Base-by-base conservation (phyloP, 2,797 vertebrate genomes). In the Helicolenus hilgendorfi region DNA sequence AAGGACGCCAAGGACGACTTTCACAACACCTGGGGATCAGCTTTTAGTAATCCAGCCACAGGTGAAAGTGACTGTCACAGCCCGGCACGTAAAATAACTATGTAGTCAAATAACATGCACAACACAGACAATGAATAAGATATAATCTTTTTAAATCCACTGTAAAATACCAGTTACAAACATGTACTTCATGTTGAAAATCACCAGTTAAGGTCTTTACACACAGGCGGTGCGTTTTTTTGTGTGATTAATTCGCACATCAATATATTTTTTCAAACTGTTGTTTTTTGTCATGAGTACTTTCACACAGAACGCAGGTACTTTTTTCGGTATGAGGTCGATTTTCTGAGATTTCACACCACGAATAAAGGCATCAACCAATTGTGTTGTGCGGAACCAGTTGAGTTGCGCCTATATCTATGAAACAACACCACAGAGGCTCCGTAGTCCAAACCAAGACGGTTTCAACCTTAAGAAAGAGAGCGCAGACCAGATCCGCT, bases 321-420 rank as follows among this genome's bases (percentile, higher is more conserved):
- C 41, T 18, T 45, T 45, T 45, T 45, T 0, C 15, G 15, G 41
- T 18, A 45, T 18, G 41, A 0, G 41, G 41, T 45, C 15, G 15
- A 18, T 53, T 53, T 55, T 55, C 20, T n/a, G 49, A n/a, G 20
- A n/a, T 55, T n/a, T 55, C 49, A 55, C 20, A n/a, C 49, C 49
- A 55, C 9, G 1, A 55, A 55, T 55, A n/a, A 55, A 55, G 49
- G 0, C 0, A 55, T 10, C 20, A 53, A 53, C 49, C 49, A n/a
- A n/a, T n/a, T 0, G 2, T 8, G 20, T 53, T n/a, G 49, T 53
- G 20, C 0, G 14, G 49, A 53, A 53, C 20, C 0, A 10, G 9
- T 53, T 53, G 49, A 53, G 49, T 53, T 53, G 49, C 9, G 20
- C 49, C 0, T 55, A n/a, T n/a, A 53, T 20, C 0, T 53, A 55